phyloP scores from a whole-genome alignment of 2,888 invertebrate genomes.

The Drosophila bunnanda region DNA sequence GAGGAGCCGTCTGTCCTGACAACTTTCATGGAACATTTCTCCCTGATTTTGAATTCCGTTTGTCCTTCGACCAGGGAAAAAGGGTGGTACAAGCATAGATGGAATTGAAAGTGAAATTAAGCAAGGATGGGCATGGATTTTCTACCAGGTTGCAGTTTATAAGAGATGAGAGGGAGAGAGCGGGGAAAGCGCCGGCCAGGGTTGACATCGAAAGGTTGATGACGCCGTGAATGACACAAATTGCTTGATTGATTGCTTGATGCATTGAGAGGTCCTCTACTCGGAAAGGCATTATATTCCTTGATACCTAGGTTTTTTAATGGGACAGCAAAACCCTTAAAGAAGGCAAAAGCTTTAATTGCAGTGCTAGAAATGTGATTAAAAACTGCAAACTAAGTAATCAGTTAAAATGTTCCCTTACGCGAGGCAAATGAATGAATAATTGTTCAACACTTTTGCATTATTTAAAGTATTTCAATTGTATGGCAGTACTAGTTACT shows the following conservation, averaged over 20 bases:
- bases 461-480: too few relatives aligned
- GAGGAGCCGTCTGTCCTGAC: slow-evolving; percentile 8
- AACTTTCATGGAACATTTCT: slow-evolving; percentile 40
- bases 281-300: neutral
- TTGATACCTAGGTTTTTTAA: neutral
- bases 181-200: slow-evolving; percentile 3
- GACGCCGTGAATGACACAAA: slow-evolving; percentile 24
- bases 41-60: slow-evolving; percentile 45
- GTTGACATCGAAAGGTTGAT: slow-evolving; percentile 31
- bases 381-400: neutral
- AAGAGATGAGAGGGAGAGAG: neutral
- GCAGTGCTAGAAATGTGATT: neutral
- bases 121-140: slow-evolving; percentile 28
- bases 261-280: slow-evolving; percentile 1
- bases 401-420: neutral
- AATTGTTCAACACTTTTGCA: neutral
- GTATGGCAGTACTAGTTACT: neutral
- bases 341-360: neutral
- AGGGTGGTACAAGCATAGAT: slow-evolving; percentile 14
- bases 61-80: slow-evolving; percentile 14
- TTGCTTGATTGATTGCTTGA: slow-evolving; percentile 24
- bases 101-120: slow-evolving; percentile 47
- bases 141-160: slow-evolving; percentile 9
- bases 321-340: neutral
- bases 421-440: neutral